phyloP scores from a whole-genome alignment of 2,888 invertebrate species.

The Campoletis raptor region DNA sequence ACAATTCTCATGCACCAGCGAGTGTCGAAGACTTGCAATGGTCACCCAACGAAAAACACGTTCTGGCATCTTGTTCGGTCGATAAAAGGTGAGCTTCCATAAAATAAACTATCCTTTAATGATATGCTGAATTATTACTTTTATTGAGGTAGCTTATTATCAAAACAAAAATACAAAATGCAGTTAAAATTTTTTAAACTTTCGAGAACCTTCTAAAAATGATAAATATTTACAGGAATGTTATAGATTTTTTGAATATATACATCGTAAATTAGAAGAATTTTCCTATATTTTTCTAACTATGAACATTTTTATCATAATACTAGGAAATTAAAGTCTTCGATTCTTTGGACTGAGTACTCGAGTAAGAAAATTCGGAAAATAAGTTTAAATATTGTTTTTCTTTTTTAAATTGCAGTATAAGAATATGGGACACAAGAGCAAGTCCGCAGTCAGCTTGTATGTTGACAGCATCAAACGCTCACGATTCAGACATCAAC shows the following conservation, averaged over 20 bases:
- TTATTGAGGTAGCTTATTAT: neutral
- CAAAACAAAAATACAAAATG: neutral
- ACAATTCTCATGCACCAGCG: conserved; percentile 92
- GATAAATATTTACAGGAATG: neutral
- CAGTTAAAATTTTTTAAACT: neutral
- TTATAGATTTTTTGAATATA: neutral
- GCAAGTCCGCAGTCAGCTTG: conserved; percentile 94
- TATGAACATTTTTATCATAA: too few species aligned
- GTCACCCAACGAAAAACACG: conserved; percentile 98
- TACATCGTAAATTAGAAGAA: too few species aligned
- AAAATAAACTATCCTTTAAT: neutral
- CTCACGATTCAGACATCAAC: conserved; percentile 97
- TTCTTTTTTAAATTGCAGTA: conserved; percentile 84
- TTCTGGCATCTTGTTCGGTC: conserved; percentile 95
- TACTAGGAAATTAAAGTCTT: too few species aligned
- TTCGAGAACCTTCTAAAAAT: neutral
- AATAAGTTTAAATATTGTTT: conserved; percentile 19
- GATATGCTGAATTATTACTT: neutral
- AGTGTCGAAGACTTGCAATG: conserved; percentile 99
- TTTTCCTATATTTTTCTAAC: too few species aligned
- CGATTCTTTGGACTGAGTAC: neutral
- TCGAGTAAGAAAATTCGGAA: neutral
- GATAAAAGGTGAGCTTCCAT: conserved; percentile 88
- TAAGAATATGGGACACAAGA: conserved; percentile 98
- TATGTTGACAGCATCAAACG: conserved; percentile 94